Evolutionary conservation across 1,140 invertebrate genomes (phyloP).

Genomic region (Belonocnema kinseyi): DNA sequence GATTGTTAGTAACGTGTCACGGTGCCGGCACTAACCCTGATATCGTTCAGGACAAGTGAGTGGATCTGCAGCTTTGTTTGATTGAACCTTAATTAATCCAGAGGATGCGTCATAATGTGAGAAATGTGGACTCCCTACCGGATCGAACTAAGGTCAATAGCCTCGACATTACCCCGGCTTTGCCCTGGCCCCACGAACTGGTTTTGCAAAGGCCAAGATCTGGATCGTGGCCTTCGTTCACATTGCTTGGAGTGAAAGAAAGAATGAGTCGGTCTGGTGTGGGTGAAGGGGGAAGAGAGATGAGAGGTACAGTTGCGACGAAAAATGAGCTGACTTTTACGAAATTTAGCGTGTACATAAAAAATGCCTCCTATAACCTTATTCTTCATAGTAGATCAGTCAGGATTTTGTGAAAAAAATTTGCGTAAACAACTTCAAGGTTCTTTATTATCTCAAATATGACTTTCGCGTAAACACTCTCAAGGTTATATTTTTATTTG

Average conservation of each 20-base stretch:
- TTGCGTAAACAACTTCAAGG: no score
- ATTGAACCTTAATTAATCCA: conserved; percentile 1
- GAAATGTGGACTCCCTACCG: conserved; percentile 1
- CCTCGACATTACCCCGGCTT: neutral
- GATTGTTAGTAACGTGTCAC: conserved; percentile 28
- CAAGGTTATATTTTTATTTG: no score
- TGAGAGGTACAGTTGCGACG: neutral
- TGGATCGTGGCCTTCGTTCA: conserved; percentile 55
- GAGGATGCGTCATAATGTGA: neutral
- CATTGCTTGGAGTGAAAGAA: no score
- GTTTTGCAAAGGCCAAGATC: conserved; percentile 50
- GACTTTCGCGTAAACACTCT: no score
- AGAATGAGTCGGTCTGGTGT: neutral
- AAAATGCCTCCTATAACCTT: no score
- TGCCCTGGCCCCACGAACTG: conserved; percentile 8
- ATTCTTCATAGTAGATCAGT: no score
- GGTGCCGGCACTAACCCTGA: neutral
- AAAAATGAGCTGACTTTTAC: neutral
- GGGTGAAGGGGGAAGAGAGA: neutral
- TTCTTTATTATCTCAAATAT: no score
- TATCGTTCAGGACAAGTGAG: conserved; percentile 7
- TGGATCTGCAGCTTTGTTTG: conserved; percentile 17
- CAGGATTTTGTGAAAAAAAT: no score
- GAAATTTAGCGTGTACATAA: neutral
- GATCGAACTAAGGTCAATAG: conserved; percentile 21